phyloP scores from a whole-genome alignment of 1,140 invertebrate genomes.

The Aphaenogaster ashmeadi region DNA sequence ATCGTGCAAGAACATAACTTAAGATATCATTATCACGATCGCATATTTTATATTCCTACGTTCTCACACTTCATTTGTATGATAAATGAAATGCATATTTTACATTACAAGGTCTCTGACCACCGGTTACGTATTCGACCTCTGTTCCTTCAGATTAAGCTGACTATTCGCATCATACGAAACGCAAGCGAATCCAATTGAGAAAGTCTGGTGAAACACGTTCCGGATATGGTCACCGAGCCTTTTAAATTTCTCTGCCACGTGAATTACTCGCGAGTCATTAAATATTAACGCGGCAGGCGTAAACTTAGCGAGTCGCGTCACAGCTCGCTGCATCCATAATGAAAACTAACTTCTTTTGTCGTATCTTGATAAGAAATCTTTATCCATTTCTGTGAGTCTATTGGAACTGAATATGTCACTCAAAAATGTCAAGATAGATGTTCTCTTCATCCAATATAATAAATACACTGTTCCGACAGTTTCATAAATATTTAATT shows the following conservation, averaged over 20 bases:
- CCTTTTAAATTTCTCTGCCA: conserved; percentile 61
- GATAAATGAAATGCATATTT: background rate
- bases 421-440: background rate
- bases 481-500: background rate
- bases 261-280: conserved; percentile 36
- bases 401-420: background rate
- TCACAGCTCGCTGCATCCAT: background rate
- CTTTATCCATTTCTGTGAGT: background rate
- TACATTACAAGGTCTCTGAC: background rate
- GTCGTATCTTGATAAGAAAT: background rate
- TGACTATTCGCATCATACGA: conserved; percentile 17
- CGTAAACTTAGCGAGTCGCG: conserved; percentile 3
- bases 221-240: conserved; percentile 36
- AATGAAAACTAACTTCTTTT: background rate
- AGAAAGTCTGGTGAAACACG: conserved; percentile 62
- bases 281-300: conserved; percentile 53
- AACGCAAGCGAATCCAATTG: conserved; percentile 45
- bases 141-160: background rate
- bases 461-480: background rate
- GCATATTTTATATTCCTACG: background rate
- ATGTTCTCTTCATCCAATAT: background rate
- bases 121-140: background rate
- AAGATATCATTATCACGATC: background rate
- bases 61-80: background rate
- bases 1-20: background rate